A percentile compares a stretch with the other conserved stretches of the same genome.
Conservation (phyloP, 2,797 vertebrate species). For the Pseudocheirus occidentalis region DNA sequence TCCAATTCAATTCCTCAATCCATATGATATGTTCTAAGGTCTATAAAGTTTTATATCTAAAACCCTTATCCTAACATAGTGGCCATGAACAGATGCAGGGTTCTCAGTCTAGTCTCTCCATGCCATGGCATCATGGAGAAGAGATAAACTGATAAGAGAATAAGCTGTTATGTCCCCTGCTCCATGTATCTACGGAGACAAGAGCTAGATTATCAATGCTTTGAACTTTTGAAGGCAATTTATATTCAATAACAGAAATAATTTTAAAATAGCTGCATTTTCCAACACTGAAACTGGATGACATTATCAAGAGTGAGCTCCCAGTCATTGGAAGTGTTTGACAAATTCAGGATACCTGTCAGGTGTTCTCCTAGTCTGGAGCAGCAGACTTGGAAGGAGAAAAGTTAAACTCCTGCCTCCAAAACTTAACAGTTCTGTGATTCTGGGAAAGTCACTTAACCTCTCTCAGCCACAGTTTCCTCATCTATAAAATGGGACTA, state of each 20-base stretch:
- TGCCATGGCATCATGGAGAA: background rate
- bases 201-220: background rate
- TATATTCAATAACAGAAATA: background rate
- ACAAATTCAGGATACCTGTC: background rate
- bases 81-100: background rate
- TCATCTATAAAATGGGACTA: background rate
- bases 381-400: background rate
- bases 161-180: background rate
- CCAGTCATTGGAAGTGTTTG: background rate
- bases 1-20: background rate
- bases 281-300: background rate
- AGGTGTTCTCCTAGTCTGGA: background rate
- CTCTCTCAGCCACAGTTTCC: background rate
- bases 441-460: background rate
- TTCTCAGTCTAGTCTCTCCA: background rate
- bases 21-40: background rate
- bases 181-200: background rate
- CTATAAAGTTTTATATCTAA: background rate
- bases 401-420: background rate
- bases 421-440: background rate
- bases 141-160: background rate
- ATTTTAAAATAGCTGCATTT: background rate
- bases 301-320: background rate
- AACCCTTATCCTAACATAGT: background rate
- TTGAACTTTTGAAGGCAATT: background rate